Evolutionary conservation across 2,888 invertebrate species (phyloP), one percentile per base, ranked within the genome.

Genomic region (Dryobota labecula): DNA sequence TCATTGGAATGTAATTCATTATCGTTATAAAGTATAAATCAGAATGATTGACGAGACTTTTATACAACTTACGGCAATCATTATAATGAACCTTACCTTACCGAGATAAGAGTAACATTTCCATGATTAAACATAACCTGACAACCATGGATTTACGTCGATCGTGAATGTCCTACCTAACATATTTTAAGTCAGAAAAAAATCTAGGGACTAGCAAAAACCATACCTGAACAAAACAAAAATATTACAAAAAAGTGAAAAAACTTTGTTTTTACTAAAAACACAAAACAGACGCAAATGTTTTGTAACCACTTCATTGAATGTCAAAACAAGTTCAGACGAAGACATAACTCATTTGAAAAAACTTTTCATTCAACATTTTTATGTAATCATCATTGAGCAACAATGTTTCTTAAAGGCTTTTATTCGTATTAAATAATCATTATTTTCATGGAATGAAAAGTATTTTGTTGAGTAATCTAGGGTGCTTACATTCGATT

Each of bases 321-420:
- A 79, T 73, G 61, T 24, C 38, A 47, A 49, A 43, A 54, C 54
- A 15, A 43, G 54, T 57, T 78, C 30, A 20, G 15, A 27, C 8
- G 53, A 60, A 80, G 30, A 18, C 62, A 56, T 60, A 57, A 47
- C 0, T 56, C 24, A 3, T 13, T n/a, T 51, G n/a, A 68, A 41
- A 38, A 73, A 70, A 30, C 47, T 49, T 64, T 63, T n/a, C 5
- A 15, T 43, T 30, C 15, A 47, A 30, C 24, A 38, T 51, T 41
- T 53, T 33, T 38, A 45, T 49, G 62, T 70, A 27, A 33, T 72
- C 63, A 33, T 72, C 63, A 51, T 43, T 36, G 30, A 15, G 53
- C 36, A 27, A 69, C 66, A 47, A 30, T 15, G 11, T 74, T 43
- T 36, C 30, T 30, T 20, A 2, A 3, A 30, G 6, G n/a, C 2